Percentiles rank a stretch among this genome's conserved stretches.
Evolutionary conservation across 2,888 invertebrate species (phyloP).

Genomic region (Thalpophila matura): DNA sequence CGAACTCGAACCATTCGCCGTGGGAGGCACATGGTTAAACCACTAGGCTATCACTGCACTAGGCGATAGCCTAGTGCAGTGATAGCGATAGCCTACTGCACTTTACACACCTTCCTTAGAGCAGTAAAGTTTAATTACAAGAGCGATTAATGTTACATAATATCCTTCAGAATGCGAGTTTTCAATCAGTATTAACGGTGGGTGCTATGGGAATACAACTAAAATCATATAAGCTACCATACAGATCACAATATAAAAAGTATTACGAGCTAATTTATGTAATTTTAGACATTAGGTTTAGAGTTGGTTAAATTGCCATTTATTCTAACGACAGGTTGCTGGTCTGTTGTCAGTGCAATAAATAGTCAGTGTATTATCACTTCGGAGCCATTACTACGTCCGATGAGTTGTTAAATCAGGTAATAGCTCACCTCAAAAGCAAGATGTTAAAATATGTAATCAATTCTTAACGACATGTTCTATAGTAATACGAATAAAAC

Average conservation of each 20-base stretch:
- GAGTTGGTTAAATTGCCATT: not conserved
- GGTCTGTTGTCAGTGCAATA: not conserved
- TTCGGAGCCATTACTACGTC: too few species aligned
- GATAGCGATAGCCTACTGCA: too few species aligned
- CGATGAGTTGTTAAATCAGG: too few species aligned
- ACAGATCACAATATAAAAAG: not conserved
- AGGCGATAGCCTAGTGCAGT: too few species aligned
- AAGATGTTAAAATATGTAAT: too few species aligned
- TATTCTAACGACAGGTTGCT: not conserved
- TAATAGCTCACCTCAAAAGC: too few species aligned
- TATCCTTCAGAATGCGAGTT: not conserved
- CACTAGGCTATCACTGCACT: too few species aligned
- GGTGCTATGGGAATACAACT: not conserved
- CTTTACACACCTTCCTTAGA: too few species aligned
- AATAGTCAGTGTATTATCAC: not conserved
- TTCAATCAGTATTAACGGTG: slow-evolving; percentile 32
- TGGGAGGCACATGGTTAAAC: too few species aligned
- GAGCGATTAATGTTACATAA: slow-evolving; percentile 8
- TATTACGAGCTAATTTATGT: not conserved
- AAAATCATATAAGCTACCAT: not conserved
- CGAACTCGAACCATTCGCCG: too few species aligned
- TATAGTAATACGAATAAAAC: too few species aligned
- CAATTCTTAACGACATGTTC: too few species aligned
- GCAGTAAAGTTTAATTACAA: slow-evolving; percentile 30
- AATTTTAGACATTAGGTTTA: not conserved